Base-by-base conservation (phyloP, 2,888 invertebrate genomes). In the Acanthosepion pharaonis region DNA sequence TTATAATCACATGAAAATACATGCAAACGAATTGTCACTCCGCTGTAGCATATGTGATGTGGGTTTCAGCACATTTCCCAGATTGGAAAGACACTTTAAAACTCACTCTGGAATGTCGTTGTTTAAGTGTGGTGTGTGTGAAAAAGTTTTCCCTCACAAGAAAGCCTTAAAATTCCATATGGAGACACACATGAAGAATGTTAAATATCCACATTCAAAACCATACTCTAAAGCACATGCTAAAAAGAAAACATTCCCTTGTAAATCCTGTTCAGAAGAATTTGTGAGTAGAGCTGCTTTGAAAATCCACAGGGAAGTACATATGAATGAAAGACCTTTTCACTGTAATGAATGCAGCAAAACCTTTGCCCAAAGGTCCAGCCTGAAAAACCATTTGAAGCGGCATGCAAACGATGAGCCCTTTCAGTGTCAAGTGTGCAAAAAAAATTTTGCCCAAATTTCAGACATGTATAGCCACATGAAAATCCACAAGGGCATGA, bases 141-240 rank as follows among this genome's bases (percentile, higher is more conserved):
- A 9, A 9, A 91, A 94, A 64, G 33, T 49, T 20, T 94, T 94
- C 28, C n/a, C 94, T 25, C 78, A 48, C 49, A 94, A 59, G 28
- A 91, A 91, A 55, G 91, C 78, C 51, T 48, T 94, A 48, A 33
- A 64, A 78, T 42, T 64, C n/a, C 94, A 94, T 18, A 64, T 59
- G 94, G n/a, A 91, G 28, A 94, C 94, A 48, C 78, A 78, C 33
- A 78, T 78, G 33, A 78, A 78, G n/a, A 64, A 5, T 64, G 8
- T 1, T 8, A 64, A 64, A 78, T n/a, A 78, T n/a, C 1, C 78
- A n/a, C n/a, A 78, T 78, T 78, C 78, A 15, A 78, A 78, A 78
- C 78, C 28, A 18, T 5, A 20, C 20, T 20, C 25, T 20, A 59
- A 59, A 59, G 51, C 51, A 0, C 51, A 51, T 51, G 15, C 51